phyloP scores from a whole-genome alignment of 1,140 invertebrate species.

The Ips typographus region DNA sequence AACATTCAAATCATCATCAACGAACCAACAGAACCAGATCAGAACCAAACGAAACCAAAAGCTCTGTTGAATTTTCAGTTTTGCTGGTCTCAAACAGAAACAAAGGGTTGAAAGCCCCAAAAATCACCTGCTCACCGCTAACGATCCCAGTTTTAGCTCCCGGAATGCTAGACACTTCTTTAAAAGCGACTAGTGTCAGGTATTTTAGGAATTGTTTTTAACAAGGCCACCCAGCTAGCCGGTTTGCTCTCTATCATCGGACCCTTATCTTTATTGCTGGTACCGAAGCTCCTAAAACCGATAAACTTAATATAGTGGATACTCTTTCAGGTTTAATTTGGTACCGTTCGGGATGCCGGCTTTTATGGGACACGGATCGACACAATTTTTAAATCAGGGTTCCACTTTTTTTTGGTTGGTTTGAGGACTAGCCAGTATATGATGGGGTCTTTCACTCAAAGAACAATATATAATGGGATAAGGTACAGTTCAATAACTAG shows the following conservation, averaged over 20 bases:
- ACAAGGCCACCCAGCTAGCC: conserved; percentile 35
- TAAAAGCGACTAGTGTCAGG: conserved; percentile 36
- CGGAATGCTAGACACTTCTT: conserved; percentile 33
- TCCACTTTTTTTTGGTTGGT: too few relatives aligned
- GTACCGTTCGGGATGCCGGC: conserved; percentile 29
- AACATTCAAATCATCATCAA: too few relatives aligned
- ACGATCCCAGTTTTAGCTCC: conserved; percentile 20
- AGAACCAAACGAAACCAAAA: too few relatives aligned
- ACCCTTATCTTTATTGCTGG: conserved; percentile 37
- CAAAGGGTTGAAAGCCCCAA: conserved; percentile 13
- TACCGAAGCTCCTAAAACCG: conserved; percentile 37
- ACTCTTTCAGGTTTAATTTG: conserved; percentile 34
- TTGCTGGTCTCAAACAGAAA: not conserved
- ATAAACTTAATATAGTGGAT: conserved; percentile 38
- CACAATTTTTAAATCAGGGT: conserved; percentile 25
- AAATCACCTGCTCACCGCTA: conserved; percentile 25
- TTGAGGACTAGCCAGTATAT: too few relatives aligned
- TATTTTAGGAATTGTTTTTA: conserved; percentile 36
- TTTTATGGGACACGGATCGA: conserved; percentile 31
- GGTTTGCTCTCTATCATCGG: conserved; percentile 19
- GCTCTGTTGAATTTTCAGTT: too few relatives aligned
- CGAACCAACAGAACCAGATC: too few relatives aligned
- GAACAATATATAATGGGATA: too few relatives aligned
- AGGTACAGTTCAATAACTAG: too few relatives aligned
- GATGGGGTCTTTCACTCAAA: too few relatives aligned